phyloP scores from a whole-genome alignment of 2,113 vertebrate species.

The Thinocorus orbignyianus region DNA sequence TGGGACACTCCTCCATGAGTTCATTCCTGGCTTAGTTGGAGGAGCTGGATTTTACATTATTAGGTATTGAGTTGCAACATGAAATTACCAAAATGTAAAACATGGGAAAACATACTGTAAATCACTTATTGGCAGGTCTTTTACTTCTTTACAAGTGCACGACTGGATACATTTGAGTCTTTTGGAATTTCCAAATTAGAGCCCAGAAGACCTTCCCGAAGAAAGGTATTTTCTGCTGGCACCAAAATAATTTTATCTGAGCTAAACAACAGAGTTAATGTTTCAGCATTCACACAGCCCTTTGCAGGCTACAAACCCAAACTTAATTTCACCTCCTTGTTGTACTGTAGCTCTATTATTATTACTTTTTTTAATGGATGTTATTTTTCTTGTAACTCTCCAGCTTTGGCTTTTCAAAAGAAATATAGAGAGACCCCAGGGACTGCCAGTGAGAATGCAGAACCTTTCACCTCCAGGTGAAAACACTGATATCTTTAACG shows the following conservation, averaged over 20 bases:
- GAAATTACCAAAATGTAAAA: slow-evolving; percentile 75
- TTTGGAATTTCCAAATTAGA: slow-evolving; percentile 71
- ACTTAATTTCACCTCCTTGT: slow-evolving; percentile 37
- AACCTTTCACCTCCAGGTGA: slow-evolving; percentile 20
- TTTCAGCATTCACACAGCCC: slow-evolving; percentile 17
- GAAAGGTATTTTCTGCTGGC: slow-evolving; percentile 62
- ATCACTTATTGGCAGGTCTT: slow-evolving; percentile 74
- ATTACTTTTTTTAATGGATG: slow-evolving; percentile 4
- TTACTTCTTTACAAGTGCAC: slow-evolving; percentile 66
- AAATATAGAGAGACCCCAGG: not conserved
- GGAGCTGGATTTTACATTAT: slow-evolving; percentile 69
- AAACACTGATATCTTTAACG: not conserved
- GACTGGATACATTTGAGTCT: slow-evolving; percentile 14
- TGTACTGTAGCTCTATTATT: slow-evolving; percentile 39
- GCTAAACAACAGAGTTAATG: slow-evolving; percentile 64
- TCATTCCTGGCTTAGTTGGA: slow-evolving; percentile 48
- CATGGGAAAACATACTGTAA: slow-evolving; percentile 71
- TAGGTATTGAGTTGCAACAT: slow-evolving; percentile 60
- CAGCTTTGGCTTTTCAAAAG: slow-evolving; percentile 34
- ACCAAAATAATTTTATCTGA: slow-evolving; percentile 62
- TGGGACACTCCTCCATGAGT: slow-evolving; percentile 31
- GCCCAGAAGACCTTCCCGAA: slow-evolving; percentile 59
- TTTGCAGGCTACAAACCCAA: slow-evolving; percentile 51
- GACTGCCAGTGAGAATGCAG: not conserved
- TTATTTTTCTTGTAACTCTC: slow-evolving; percentile 29